Evolutionary conservation across 37 sponge, comb jelly and placozoan genomes (phyloP).

Genomic region (Sycon ciliatum): DNA sequence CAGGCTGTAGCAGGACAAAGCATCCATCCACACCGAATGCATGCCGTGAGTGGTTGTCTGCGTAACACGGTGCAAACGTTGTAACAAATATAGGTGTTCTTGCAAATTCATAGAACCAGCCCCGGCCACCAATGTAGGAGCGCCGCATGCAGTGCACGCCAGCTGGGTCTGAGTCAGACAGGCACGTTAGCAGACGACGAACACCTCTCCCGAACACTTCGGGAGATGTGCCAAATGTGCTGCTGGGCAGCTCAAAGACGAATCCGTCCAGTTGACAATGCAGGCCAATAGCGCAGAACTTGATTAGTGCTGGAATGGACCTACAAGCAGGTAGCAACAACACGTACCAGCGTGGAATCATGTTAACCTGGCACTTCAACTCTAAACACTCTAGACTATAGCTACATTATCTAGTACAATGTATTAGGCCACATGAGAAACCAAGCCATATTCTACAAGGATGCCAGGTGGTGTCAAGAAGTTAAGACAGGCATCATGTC

Average conservation of each 20-base stretch:
- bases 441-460: too few species aligned
- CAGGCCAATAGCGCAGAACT: conserved; percentile 45
- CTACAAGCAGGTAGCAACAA: conserved; percentile 20
- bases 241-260: conserved; percentile 63
- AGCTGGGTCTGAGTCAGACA: conserved; percentile 44
- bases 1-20: conserved; percentile 70
- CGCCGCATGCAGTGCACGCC: conserved; percentile 64
- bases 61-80: conserved; percentile 78
- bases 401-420: not conserved
- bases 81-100: conserved; percentile 51
- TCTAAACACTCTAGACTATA: not conserved
- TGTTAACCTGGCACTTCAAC: not conserved
- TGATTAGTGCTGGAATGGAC: conserved; percentile 61
- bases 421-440: not conserved
- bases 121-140: conserved; percentile 47
- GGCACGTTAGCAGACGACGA: conserved; percentile 45
- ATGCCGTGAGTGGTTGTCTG: conserved; percentile 57
- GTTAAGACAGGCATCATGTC: too few species aligned
- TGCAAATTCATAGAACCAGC: conserved; percentile 61
- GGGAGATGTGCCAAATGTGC: conserved; percentile 41
- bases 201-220: conserved; percentile 55
- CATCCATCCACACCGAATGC: conserved; percentile 51
- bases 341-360: conserved; percentile 16
- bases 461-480: too few species aligned
- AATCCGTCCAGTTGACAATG: conserved; percentile 61